Base-by-base conservation (phyloP, 2,113 vertebrate species). In the Emydocephalus ijimae region DNA sequence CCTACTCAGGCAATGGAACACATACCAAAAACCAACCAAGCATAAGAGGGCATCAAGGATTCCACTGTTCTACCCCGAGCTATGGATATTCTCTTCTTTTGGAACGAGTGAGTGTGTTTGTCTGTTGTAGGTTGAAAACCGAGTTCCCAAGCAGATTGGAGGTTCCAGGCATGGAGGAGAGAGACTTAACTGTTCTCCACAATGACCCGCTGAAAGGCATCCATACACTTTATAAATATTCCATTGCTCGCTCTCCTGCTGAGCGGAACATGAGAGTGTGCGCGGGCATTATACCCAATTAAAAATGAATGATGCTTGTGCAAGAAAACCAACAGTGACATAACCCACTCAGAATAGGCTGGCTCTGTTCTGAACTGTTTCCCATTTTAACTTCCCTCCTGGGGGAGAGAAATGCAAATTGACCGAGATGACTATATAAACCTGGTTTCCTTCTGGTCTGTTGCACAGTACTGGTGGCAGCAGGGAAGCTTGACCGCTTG, bases 161-260 rank as follows among this genome's bases (percentile, higher is more conserved):
- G 56, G 90, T 52, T 64, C 48, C 26, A 88, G 5, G 74, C 4
- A 57, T 94, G 89, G 93, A 93, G 45, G 23, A 26, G 39, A 43
- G 1, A 93, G 93, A 95, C 95, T 96, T 93, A 7, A 88, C 81
- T 34, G 69, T 15, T 0, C 81, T 43, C 91, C 7, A 64, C 89
- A 92, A 87, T 29, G 92, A 69, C 43, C 93, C 29, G 43, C 39
- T 69, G 92, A 90, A 91, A 93, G 88, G 24, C 86, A 94, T 89
- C 90, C 55, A 69, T 93, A 57, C 9, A 93, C 94, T 52, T 92
- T 55, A 54, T 94, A 74, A 94, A 95, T 95, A 91, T 26, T 92
- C 39, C 92, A 93, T 45, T 7, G n/a, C 69, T 12, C 87, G 91
- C 61, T 43, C 29, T 95, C 90, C 95, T 86, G 74, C 92, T 87